Base-by-base conservation (phyloP, 2,113 vertebrate species). In the Tetrax tetrax region DNA sequence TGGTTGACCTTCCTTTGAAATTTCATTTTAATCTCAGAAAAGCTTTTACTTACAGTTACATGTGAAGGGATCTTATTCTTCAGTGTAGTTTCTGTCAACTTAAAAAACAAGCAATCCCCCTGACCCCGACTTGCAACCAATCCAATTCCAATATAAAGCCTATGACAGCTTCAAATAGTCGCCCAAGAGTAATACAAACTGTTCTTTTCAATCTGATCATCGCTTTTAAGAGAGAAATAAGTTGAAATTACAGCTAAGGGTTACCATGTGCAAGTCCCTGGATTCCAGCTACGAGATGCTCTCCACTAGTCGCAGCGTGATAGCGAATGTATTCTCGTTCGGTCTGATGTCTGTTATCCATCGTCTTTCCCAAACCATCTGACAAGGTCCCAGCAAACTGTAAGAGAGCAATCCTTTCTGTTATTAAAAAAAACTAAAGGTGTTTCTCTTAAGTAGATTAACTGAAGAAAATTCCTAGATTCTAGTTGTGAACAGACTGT, bases 341-440 rank as follows among this genome's bases (percentile, higher is more conserved):
- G 0, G 98, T 99, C 97, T 99, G 99, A 53, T 99, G 99, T 6
- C 99, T 98, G 92, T 98, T 99, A 90, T 99, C 99, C 99, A 99
- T 99, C 0, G 99, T 99, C 97, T 99, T 99, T 12, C 99, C 99
- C 91, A 99, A 95, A 37, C 99, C 99, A 64, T 99, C 99, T 0
- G 99, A 99, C 68, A 99, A 83, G 2, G 99, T 99, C 61, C 99
- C 99, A 38, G 99, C 99, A 76, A 99, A 99, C 99, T 99, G 96
- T 11, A 95, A 91, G 68, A 87, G 8, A 83, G n/a, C 15, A 77
- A 83, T 31, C 4, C 23, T 17, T 38, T 16, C 70, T 2, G 2
- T 78, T 70, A 95, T 0, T 66, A 35, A 75, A 60, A 61, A 85
- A 61, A 85, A 72, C 14, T 68, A 28, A 71, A 53, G 29, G 4